phyloP scores from a whole-genome alignment of 2,888 invertebrate species.

The Callinectes sapidus region DNA sequence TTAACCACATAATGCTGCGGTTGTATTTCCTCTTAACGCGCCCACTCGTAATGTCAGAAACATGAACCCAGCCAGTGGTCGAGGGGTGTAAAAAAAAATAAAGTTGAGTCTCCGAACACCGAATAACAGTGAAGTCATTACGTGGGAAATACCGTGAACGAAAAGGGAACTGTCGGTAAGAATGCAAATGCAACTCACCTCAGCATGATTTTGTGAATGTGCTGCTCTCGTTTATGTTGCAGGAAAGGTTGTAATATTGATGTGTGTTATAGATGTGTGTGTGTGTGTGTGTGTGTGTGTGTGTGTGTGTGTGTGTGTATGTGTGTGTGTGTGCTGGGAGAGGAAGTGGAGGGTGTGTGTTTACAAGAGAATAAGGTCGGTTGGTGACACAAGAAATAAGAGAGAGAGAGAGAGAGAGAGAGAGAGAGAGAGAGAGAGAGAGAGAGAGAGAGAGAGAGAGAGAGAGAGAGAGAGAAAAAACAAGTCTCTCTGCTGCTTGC shows the following conservation, averaged over 20 bases:
- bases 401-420: no score
- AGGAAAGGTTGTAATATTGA: not conserved
- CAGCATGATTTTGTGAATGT: not conserved
- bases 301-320: slow-evolving; percentile 1
- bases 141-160: not conserved
- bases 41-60: not conserved
- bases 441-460: no score
- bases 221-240: not conserved
- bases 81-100: not conserved
- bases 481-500: not conserved
- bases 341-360: not conserved
- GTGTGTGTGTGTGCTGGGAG: not conserved
- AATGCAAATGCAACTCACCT: not conserved
- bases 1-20: not conserved
- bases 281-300: not conserved
- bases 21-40: not conserved
- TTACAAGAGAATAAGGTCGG: not conserved
- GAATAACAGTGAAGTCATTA: not conserved
- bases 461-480: no score
- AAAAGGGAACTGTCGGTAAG: not conserved
- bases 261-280: not conserved
- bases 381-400: no score
- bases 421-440: no score
- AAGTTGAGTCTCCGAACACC: not conserved
- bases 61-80: not conserved